phyloP scores from a whole-genome alignment of 2,797 vertebrate genomes.

The Mycteria americana region DNA sequence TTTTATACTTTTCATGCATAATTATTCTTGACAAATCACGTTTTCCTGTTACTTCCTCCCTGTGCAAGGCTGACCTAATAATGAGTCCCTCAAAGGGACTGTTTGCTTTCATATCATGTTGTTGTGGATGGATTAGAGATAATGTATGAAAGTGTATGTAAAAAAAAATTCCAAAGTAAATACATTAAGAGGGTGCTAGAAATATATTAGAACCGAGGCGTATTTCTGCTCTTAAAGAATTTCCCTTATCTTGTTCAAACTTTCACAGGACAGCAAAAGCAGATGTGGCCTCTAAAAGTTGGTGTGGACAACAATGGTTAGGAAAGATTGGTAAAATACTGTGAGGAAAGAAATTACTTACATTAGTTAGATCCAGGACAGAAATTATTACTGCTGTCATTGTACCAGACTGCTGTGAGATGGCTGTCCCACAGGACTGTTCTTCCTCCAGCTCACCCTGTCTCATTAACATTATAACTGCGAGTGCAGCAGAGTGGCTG shows the following conservation, averaged over 20 bases:
- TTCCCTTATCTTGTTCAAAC: neutral
- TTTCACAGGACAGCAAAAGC: neutral
- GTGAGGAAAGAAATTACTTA: neutral
- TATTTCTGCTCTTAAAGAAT: neutral
- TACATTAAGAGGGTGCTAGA: neutral
- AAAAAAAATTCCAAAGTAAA: constrained; percentile 25
- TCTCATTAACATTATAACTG: constrained; percentile 11
- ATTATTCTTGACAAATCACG: neutral
- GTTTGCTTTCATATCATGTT: neutral
- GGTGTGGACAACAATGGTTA: neutral
- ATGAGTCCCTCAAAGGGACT: neutral
- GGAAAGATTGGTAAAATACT: neutral
- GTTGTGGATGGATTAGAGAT: neutral
- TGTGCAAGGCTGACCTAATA: neutral
- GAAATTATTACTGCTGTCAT: neutral
- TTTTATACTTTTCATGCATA: neutral
- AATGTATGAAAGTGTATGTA: neutral
- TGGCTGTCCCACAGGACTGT: neutral
- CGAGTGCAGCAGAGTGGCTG: neutral
- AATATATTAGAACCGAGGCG: neutral
- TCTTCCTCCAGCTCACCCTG: constrained; percentile 34
- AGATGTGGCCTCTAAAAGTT: neutral
- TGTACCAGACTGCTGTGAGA: neutral
- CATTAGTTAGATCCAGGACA: neutral
- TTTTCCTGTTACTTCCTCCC: constrained; percentile 9